Conservation (phyloP, 2,888 invertebrate genomes). For the Polymixis flavicincta region DNA sequence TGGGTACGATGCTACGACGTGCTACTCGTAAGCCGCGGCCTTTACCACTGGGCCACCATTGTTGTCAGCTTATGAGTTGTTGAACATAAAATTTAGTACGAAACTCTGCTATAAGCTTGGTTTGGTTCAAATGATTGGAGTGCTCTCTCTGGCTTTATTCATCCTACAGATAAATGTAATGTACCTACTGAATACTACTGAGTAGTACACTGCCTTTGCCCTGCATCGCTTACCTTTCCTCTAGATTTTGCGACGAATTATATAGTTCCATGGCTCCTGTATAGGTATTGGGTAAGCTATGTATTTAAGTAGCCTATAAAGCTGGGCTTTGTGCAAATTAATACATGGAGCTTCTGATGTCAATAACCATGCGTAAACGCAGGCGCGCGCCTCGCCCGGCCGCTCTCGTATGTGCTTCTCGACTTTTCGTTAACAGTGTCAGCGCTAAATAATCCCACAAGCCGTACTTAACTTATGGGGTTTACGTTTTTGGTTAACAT, state of each 20-base stretch:
- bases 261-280: background rate
- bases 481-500: slow-evolving; percentile 40
- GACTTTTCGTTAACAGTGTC: slow-evolving; percentile 62
- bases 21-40: no score
- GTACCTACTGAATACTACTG: no score
- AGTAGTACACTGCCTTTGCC: background rate
- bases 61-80: background rate
- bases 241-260: background rate
- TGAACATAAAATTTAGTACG: background rate
- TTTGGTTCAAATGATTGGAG: background rate
- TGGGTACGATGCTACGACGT: no score
- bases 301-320: background rate
- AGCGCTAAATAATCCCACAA: slow-evolving; percentile 62
- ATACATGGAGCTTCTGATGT: slow-evolving; percentile 27
- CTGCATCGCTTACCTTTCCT: background rate
- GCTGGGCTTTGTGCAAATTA: background rate
- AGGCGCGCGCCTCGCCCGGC: slow-evolving; percentile 58
- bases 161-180: no score
- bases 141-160: background rate
- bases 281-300: background rate
- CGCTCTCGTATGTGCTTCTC: slow-evolving; percentile 44
- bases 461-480: slow-evolving; percentile 47
- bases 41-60: no score
- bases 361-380: slow-evolving; percentile 18
- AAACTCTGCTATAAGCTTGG: no score